phyloP scores from a whole-genome alignment of 2,888 invertebrate genomes.

The Apodemia zela region DNA sequence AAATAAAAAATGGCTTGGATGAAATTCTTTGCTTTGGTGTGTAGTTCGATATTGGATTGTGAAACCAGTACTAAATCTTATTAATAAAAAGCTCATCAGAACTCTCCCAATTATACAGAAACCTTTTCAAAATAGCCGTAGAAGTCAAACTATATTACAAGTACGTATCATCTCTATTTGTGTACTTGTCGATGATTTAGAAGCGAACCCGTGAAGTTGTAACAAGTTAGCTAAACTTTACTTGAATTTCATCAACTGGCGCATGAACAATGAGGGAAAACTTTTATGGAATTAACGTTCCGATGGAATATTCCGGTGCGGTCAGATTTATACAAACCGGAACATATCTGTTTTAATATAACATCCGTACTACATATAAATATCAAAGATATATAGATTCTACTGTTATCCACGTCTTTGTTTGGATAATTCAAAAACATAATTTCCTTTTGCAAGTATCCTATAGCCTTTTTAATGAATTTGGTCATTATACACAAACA shows the following conservation, averaged over 20 bases:
- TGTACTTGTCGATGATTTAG: constrained; percentile 25
- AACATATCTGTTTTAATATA: constrained; percentile 3
- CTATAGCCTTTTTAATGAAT: too few species aligned
- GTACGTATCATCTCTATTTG: background rate
- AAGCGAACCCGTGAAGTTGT: constrained; percentile 29
- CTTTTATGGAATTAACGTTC: constrained; percentile 32
- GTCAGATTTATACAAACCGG: constrained; percentile 7
- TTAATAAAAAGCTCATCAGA: too few species aligned
- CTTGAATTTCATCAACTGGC: constrained; percentile 24
- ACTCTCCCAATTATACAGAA: background rate
- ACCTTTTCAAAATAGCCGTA: background rate
- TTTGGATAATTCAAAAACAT: too few species aligned
- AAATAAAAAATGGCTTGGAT: too few species aligned
- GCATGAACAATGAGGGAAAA: constrained; percentile 30
- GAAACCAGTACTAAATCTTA: too few species aligned
- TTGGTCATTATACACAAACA: too few species aligned
- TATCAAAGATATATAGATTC: too few species aligned
- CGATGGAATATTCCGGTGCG: background rate
- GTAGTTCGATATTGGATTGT: too few species aligned
- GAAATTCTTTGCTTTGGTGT: too few species aligned
- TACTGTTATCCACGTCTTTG: too few species aligned
- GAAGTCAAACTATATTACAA: background rate
- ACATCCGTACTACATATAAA: background rate
- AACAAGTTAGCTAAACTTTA: constrained; percentile 31
- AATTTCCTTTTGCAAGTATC: too few species aligned